phyloP scores from a whole-genome alignment of 2,113 vertebrate genomes.

The Lepisosteus osseus region DNA sequence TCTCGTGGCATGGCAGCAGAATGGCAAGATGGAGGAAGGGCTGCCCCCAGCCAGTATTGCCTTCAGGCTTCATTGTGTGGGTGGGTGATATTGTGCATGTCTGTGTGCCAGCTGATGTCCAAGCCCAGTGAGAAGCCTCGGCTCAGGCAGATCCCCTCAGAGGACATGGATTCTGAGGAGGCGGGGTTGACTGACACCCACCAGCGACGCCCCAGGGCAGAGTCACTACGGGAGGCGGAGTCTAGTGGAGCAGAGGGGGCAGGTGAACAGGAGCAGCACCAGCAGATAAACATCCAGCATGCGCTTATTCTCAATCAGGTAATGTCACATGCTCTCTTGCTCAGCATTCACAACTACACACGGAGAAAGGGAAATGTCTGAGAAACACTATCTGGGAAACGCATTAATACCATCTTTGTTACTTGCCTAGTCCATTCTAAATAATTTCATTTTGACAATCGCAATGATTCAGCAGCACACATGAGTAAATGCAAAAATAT shows the following conservation, averaged over 20 bases:
- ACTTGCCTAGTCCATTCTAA: no score
- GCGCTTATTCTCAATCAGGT: constrained; percentile 70
- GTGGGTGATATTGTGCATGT: neutral
- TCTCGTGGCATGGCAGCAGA: no score
- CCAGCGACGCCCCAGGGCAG: constrained; percentile 48
- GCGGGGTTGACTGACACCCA: constrained; percentile 42
- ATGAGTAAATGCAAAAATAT: no score
- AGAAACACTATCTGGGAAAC: no score
- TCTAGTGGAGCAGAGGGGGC: constrained; percentile 37
- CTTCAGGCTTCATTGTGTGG: no score
- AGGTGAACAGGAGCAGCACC: constrained; percentile 57
- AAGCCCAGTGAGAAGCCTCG: constrained; percentile 88
- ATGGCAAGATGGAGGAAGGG: no score
- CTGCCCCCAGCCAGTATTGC: no score
- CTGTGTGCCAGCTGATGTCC: constrained; percentile 62
- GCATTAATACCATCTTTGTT: no score
- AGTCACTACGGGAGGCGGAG: constrained; percentile 44
- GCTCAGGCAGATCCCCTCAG: constrained; percentile 85
- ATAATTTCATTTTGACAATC: no score
- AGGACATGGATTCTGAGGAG: constrained; percentile 80
- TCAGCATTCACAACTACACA: no score
- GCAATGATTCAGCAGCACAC: no score
- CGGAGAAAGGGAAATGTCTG: no score
- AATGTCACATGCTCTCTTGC: neutral
- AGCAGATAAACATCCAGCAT: constrained; percentile 68